phyloP scores from a whole-genome alignment of 1,140 invertebrate genomes.

The Metopolophium dirhodum region DNA sequence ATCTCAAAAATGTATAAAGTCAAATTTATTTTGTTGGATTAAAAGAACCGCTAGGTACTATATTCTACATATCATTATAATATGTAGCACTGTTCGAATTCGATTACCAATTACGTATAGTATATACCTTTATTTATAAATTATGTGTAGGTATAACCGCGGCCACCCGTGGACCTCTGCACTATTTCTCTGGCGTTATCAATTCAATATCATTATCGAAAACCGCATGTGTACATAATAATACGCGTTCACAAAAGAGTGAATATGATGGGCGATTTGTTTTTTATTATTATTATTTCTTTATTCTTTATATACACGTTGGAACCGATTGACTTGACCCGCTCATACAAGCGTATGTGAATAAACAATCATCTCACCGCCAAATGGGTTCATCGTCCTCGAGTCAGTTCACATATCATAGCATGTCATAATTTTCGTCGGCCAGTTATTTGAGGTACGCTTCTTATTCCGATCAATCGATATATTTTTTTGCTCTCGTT shows the following conservation, averaged over 20 bases:
- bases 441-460: neutral
- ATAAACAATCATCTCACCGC: slow-evolving; percentile 52
- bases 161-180: neutral
- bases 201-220: slow-evolving; percentile 21
- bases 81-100: neutral
- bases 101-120: neutral
- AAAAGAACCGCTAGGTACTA: slow-evolving; percentile 34
- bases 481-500: neutral
- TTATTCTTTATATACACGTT: slow-evolving; percentile 6
- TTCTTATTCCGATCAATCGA: neutral
- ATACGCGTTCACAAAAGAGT: slow-evolving; percentile 9
- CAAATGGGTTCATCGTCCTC: slow-evolving; percentile 55
- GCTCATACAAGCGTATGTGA: neutral
- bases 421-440: slow-evolving; percentile 47
- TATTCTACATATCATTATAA: neutral
- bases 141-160: neutral
- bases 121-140: neutral
- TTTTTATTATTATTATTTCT: slow-evolving; percentile 34
- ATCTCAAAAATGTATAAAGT: neutral
- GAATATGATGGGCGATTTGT: neutral
- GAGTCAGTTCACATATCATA: slow-evolving; percentile 45
- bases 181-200: neutral
- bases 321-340: slow-evolving; percentile 42
- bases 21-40: neutral
- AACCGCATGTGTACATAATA: slow-evolving; percentile 38